Evolutionary conservation across 2,888 invertebrate species (phyloP).

Genomic region (Imbricaverruca yamaguchii): DNA sequence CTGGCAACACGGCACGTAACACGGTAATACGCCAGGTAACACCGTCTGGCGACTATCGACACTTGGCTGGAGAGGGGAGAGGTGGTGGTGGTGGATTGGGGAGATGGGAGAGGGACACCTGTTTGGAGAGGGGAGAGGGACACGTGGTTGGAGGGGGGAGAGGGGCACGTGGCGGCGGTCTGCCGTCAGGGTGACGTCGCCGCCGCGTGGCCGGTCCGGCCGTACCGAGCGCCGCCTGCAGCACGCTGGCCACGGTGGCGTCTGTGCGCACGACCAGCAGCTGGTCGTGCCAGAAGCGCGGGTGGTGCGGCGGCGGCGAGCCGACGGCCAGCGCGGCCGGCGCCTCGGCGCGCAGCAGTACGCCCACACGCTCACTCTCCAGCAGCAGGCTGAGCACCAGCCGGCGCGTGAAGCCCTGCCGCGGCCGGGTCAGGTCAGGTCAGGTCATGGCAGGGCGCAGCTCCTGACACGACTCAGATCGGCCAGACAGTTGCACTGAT

Average conservation of each 20-base stretch:
- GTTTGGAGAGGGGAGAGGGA: too few species aligned
- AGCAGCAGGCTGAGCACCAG: slow-evolving; percentile 75
- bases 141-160: too few species aligned
- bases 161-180: too few species aligned
- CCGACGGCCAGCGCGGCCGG: slow-evolving; percentile 29
- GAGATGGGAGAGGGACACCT: too few species aligned
- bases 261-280: slow-evolving; percentile 66
- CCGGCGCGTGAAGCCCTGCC: slow-evolving; percentile 80
- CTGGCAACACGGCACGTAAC: too few species aligned
- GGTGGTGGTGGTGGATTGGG: too few species aligned
- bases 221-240: slow-evolving; percentile 50
- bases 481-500: too few species aligned
- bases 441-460: too few species aligned
- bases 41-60: too few species aligned
- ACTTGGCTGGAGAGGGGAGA: too few species aligned
- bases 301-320: slow-evolving; percentile 46
- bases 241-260: slow-evolving; percentile 63
- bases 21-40: too few species aligned
- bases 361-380: slow-evolving; percentile 73
- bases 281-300: slow-evolving; percentile 63
- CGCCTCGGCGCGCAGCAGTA: slow-evolving; percentile 53
- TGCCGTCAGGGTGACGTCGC: background rate
- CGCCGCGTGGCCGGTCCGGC: slow-evolving; percentile 33
- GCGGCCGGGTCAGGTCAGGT: background rate
- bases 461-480: too few species aligned